A percentile compares a stretch with the other conserved stretches of the same genome.
These are phyloP conservation scores for Aspidapion aeneum DNA, from an alignment of 2,888 invertebrate genomes.

Conservation along the genomic window DNA sequence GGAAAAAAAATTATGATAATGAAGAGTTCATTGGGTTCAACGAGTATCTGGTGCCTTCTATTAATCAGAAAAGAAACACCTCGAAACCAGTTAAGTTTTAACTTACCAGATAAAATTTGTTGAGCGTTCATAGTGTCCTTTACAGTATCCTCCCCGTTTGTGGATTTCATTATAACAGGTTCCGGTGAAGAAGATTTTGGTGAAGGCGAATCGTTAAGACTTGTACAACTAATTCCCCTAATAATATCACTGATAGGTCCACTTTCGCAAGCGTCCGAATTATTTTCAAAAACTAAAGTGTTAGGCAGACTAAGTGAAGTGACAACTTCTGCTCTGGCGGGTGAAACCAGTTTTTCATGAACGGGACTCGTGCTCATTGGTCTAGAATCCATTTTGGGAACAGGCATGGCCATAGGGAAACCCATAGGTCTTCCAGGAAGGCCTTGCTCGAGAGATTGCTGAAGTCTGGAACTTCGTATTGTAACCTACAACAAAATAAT, in stretches of 20 bases:
- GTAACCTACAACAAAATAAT: no score
- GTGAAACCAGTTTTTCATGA: neutral
- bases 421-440: neutral
- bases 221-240: slow-evolving; percentile 6
- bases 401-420: neutral
- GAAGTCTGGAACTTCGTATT: slow-evolving; percentile 69
- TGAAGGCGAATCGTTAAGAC: neutral
- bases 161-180: neutral
- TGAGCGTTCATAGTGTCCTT: slow-evolving; percentile 42
- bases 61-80: no score
- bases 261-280: neutral
- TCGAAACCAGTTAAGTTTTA: no score
- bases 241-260: slow-evolving; percentile 1
- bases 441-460: slow-evolving; percentile 30
- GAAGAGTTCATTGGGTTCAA: no score
- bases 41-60: no score
- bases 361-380: neutral
- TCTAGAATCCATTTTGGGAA: neutral
- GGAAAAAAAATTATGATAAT: no score
- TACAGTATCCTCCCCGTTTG: slow-evolving; percentile 9
- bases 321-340: neutral
- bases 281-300: no score
- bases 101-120: slow-evolving; percentile 45
- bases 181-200: neutral
- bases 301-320: neutral